Percentiles rank a stretch among this genome's conserved stretches.
Conservation (phyloP, 35 echinoderm and acorn worm genomes). For the Strongylocentrotus purpuratus region DNA sequence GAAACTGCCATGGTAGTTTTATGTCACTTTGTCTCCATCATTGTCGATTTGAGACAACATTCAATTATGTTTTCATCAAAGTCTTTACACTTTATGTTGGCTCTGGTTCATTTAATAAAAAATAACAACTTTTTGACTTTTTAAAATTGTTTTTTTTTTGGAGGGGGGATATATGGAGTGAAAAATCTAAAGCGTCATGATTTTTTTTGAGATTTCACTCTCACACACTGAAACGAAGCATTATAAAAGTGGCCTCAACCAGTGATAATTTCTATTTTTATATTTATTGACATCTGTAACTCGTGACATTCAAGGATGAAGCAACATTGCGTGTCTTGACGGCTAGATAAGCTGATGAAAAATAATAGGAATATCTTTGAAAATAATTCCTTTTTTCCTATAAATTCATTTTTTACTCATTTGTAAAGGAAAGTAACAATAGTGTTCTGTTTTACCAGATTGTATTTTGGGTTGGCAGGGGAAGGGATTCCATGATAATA, state of each 20-base stretch:
- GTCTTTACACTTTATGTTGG: background rate
- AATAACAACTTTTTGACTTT: background rate
- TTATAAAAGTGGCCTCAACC: background rate
- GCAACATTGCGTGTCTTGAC: background rate
- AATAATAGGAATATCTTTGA: background rate
- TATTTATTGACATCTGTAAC: slow-evolving; percentile 3
- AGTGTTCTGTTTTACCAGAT: background rate
- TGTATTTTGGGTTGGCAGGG: background rate
- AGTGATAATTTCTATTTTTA: slow-evolving; percentile 20
- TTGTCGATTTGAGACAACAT: background rate
- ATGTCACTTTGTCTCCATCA: background rate
- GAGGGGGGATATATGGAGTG: background rate
- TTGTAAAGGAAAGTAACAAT: background rate
- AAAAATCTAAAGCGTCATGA: background rate
- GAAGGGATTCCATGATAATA: background rate
- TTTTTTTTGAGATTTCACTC: background rate
- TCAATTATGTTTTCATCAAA: background rate
- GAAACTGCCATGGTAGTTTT: too few species aligned
- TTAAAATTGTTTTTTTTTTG: background rate
- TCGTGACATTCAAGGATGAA: background rate
- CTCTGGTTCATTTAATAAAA: background rate
- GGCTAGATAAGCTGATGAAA: background rate
- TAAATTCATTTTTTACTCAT: background rate
- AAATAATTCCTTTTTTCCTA: background rate
- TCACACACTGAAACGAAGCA: background rate